Base-by-base conservation (phyloP, 1,140 invertebrate species). In the Brachystomella parvula region DNA sequence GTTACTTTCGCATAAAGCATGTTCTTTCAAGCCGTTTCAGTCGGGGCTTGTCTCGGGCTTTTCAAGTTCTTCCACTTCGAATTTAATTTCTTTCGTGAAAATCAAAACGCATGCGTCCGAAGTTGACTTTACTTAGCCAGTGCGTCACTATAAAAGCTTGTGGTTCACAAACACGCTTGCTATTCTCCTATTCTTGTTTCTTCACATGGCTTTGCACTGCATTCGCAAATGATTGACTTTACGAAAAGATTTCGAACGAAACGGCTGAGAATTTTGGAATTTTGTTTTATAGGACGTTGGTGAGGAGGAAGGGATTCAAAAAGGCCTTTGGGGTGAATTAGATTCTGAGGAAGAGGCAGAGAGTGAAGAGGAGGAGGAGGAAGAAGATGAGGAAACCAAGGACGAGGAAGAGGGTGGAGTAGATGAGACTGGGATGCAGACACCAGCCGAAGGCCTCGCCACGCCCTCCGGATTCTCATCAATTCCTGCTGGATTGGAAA, bases 381-480 rank as follows among this genome's bases (percentile, higher is more conserved):
- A 87, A 59, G 89, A 88, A 35, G 88, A 86, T 49, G 84, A 85
- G 53, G 81, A 82, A 24, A 85, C 83, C 28, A 86, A 88, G 60
- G 79, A 80, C 29, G 82, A 81, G 53, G 80, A 81, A 44, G 79
- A 79, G 47, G 73, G 59, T 69, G 78, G 78, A 65, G 80, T 78
- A 15, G 86, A 87, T 73, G 83, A 85, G 19, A 87, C 84, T 64
- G 89, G 88, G 1, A 76, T 90, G 61, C 85, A 89, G 0, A 90
- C 87, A 15, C 86, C 86, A 2, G 90, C 89, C 12, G 90, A 93
- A 78, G 94, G 3, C 33, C 79, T 98, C 39, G 88, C 92, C 1
- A 99, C 96, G 28, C 96, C 96, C 0, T 94, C 92, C 72, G 96
- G 96, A 31, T 87, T 98, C 63, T 89, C 92, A 31, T 96, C 93